These are phyloP conservation scores for Corythornis vintsioides DNA, from an alignment of 2,113 vertebrate genomes.

Conservation along the genomic window DNA sequence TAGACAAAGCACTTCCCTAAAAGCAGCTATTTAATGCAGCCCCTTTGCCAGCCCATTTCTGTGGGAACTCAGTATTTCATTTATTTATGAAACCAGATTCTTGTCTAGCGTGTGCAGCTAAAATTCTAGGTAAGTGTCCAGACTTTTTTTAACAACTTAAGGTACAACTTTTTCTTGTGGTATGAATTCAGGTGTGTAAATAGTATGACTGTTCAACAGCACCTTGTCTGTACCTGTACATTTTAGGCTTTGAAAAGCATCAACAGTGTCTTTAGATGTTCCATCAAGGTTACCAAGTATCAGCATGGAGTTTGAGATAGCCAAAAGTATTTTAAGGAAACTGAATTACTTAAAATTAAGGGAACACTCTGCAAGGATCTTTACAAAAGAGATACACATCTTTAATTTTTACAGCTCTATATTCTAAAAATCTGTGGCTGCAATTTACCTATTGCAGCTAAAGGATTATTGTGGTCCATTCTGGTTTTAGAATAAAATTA, in stretches of 20 bases:
- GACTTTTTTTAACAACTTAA: neutral
- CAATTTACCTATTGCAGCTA: neutral
- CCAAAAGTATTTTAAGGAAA: neutral
- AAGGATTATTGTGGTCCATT: neutral
- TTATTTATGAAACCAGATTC: slow-evolving; percentile 21
- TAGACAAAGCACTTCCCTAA: slow-evolving; percentile 79
- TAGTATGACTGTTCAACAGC: neutral
- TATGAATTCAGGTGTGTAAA: neutral
- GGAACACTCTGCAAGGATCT: neutral
- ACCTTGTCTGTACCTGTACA: neutral
- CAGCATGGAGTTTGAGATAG: neutral
- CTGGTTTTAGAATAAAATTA: neutral
- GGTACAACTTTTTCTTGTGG: neutral
- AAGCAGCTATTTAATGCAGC: slow-evolving; percentile 76
- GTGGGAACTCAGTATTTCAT: slow-evolving; percentile 29
- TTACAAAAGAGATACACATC: neutral
- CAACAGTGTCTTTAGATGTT: neutral
- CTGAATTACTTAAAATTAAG: neutral
- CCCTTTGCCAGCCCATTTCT: slow-evolving; percentile 50
- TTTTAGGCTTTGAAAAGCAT: neutral
- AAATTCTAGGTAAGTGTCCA: slow-evolving; percentile 68
- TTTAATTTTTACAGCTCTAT: neutral
- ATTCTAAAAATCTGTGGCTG: neutral
- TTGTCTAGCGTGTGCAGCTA: neutral
- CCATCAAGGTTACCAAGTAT: neutral